These are phyloP conservation scores for Rhinatrema bivittatum DNA, from an alignment of 2,797 vertebrate genomes.

Conservation along the genomic window DNA sequence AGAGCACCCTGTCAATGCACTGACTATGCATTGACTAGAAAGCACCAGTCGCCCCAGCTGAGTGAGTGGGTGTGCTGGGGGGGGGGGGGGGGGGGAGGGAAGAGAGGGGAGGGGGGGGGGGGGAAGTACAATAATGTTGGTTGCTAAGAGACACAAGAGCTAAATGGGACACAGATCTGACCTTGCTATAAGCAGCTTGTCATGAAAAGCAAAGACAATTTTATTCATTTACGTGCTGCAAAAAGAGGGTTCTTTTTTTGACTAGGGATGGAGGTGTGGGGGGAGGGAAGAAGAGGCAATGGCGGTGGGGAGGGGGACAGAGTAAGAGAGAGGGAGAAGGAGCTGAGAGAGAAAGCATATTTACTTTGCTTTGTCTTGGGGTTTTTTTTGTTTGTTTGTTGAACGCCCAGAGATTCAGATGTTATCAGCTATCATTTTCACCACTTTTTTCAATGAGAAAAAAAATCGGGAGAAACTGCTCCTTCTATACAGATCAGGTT, in stretches of 20 bases:
- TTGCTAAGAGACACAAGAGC: conserved; percentile 8
- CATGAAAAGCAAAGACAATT: background rate
- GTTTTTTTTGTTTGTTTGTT: too few relatives aligned
- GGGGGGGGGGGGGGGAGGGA: background rate
- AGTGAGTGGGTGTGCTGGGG: background rate
- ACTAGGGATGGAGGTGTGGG: background rate
- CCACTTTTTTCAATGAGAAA: too few relatives aligned
- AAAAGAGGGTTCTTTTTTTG: conserved; percentile 3
- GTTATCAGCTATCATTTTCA: too few relatives aligned
- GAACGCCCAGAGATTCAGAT: too few relatives aligned
- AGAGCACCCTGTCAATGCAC: background rate
- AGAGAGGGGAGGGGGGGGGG: background rate
- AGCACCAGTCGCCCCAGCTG: background rate
- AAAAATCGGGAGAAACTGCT: too few relatives aligned
- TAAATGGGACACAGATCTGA: conserved; percentile 8
- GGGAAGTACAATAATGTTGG: background rate
- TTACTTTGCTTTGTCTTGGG: too few relatives aligned
- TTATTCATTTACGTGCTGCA: conserved; percentile 11
- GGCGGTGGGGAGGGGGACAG: background rate
- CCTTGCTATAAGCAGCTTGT: conserved; percentile 8
- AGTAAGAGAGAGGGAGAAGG: too few relatives aligned
- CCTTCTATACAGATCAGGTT: too few relatives aligned
- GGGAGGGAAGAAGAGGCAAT: background rate
- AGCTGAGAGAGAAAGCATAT: too few relatives aligned
- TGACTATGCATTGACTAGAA: background rate